Evolutionary conservation across 2,888 invertebrate genomes (phyloP).

Genomic region (Autographa pulchrina): DNA sequence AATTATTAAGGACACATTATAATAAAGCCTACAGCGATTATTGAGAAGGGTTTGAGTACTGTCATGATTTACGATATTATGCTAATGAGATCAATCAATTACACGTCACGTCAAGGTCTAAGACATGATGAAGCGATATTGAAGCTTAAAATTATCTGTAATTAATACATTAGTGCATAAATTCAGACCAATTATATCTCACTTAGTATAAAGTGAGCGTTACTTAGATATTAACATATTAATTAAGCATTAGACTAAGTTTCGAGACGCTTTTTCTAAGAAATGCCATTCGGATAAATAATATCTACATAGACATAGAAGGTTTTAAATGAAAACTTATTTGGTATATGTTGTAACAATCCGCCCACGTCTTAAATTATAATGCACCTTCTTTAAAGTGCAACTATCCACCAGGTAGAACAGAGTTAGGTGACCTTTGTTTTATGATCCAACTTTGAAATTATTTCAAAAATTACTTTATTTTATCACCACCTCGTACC

Average conservation of each 20-base stretch:
- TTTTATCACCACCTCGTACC: neutral
- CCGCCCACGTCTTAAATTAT: neutral
- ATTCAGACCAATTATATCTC: neutral
- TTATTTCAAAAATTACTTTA: neutral
- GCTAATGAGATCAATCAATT: constrained; percentile 48
- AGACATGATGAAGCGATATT: constrained; percentile 14
- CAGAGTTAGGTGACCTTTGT: neutral
- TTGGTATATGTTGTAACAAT: neutral
- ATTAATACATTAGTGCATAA: constrained; percentile 18
- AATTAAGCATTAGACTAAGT: no score
- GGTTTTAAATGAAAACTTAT: no score
- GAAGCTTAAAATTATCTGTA: constrained; percentile 13
- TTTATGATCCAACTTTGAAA: neutral
- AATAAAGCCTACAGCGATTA: constrained; percentile 23
- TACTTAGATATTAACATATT: neutral
- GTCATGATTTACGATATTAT: constrained; percentile 38
- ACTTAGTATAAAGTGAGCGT: neutral
- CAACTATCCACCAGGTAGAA: neutral
- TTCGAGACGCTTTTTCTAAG: neutral
- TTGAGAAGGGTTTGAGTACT: constrained; percentile 18
- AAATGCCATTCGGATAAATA: neutral
- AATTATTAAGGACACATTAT: constrained; percentile 34
- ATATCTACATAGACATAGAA: neutral
- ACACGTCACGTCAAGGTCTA: constrained; percentile 28
- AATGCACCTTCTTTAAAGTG: neutral